Conservation (phyloP, 2,797 vertebrate genomes). For the Nasua narica region DNA sequence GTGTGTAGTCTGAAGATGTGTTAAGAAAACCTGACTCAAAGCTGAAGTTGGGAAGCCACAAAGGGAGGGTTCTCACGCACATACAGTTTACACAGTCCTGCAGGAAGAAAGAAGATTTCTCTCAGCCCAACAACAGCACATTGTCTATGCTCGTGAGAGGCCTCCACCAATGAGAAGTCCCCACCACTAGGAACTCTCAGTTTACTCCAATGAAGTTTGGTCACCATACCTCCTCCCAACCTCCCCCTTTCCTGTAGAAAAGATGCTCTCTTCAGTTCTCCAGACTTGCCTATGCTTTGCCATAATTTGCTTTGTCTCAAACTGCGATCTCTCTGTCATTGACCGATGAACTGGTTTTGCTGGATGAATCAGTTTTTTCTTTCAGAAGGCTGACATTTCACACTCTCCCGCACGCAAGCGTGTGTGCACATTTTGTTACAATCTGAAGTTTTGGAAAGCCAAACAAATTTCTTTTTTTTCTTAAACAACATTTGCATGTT, state of each 20-base stretch:
- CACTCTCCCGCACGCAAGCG: fast-evolving
- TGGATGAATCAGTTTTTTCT: background rate
- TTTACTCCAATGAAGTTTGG: background rate
- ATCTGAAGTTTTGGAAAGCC: background rate
- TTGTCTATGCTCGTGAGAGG: background rate
- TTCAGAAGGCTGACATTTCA: background rate
- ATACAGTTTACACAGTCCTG: background rate
- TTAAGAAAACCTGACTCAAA: background rate
- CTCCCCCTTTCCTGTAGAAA: background rate
- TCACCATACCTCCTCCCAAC: background rate
- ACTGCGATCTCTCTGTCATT: background rate
- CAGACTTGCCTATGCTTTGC: background rate
- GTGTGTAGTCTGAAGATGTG: background rate
- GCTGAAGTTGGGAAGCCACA: background rate
- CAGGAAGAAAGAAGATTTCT: background rate
- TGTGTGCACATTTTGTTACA: background rate
- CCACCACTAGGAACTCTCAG: background rate
- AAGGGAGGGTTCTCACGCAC: background rate
- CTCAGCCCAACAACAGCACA: background rate
- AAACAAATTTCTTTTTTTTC: background rate
- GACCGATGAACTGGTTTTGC: background rate
- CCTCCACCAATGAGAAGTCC: background rate
- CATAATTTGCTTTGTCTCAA: background rate
- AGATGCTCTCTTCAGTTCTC: background rate
- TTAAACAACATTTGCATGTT: conserved; percentile 9